Evolutionary conservation across 1,140 invertebrate species (phyloP).

Genomic region (Neoseiulus cucumeris): DNA sequence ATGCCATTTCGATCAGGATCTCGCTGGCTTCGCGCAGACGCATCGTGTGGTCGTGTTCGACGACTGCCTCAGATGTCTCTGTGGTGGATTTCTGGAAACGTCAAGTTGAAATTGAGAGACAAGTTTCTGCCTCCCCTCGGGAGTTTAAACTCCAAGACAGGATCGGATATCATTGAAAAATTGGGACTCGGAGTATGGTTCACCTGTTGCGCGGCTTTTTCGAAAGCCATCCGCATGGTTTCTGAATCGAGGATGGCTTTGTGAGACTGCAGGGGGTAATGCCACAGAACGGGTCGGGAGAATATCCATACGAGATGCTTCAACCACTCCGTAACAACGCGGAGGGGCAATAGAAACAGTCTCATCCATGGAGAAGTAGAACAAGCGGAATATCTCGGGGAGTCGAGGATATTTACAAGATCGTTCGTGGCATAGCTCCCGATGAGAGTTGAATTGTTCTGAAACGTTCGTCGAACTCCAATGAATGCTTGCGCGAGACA

Average conservation of each 20-base stretch:
- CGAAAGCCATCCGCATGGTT: not conserved
- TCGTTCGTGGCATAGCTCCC: not conserved
- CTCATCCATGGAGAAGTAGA: not conserved
- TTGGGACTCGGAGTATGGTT: not conserved
- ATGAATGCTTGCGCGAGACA: too few relatives aligned
- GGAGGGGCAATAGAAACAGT: not conserved
- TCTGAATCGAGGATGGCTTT: not conserved
- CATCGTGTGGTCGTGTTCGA: not conserved
- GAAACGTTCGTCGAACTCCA: too few relatives aligned
- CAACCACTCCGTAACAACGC: not conserved
- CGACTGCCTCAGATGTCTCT: not conserved
- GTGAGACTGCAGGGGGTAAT: not conserved
- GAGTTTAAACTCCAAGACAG: not conserved
- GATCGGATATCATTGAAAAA: not conserved
- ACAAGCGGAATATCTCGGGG: not conserved
- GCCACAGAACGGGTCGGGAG: not conserved
- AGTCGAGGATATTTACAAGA: not conserved
- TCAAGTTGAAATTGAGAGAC: not conserved
- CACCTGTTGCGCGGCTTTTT: not conserved
- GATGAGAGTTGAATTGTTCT: too few relatives aligned
- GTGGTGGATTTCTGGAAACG: not conserved
- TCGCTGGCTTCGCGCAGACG: not conserved
- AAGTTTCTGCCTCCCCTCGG: not conserved
- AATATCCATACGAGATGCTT: not conserved
- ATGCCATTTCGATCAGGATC: not conserved